phyloP scores from a whole-genome alignment of 1,140 invertebrate species.

The Hirudo medicinalis region DNA sequence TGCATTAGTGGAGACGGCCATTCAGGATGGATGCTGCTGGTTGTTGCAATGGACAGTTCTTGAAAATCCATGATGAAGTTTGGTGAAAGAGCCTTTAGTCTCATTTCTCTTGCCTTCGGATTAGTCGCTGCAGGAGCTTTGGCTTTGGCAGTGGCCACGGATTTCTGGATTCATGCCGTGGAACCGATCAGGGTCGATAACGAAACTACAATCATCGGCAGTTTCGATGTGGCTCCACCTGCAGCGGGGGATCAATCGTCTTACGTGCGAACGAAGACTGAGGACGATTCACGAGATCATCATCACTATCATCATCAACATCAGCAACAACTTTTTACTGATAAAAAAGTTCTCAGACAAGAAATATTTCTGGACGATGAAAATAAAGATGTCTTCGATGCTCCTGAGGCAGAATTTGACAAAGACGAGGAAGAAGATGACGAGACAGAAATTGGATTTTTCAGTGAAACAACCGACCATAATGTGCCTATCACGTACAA shows the following conservation, averaged over 20 bases:
- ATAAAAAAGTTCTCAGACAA: no score
- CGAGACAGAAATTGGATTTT: neutral
- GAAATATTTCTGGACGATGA: no score
- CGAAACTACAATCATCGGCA: conserved; percentile 7
- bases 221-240: conserved; percentile 4
- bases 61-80: conserved; percentile 3
- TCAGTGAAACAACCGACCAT: neutral
- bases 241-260: neutral
- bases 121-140: conserved; percentile 12
- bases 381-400: neutral
- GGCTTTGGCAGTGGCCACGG: conserved; percentile 16
- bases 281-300: no score
- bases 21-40: no score
- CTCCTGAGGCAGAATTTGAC: neutral
- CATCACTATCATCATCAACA: no score
- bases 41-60: no score
- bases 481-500: conserved; percentile 10
- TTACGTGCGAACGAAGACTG: no score
- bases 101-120: conserved; percentile 16
- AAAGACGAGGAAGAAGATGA: conserved; percentile 7
- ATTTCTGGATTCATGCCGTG: conserved; percentile 13
- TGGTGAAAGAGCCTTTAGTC: conserved; percentile 13
- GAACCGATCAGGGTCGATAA: conserved; percentile 2
- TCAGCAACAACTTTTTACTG: no score
- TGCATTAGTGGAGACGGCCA: no score